Base-by-base conservation (phyloP, 2,797 vertebrate species). In the Pseudopleuronectes americanus region DNA sequence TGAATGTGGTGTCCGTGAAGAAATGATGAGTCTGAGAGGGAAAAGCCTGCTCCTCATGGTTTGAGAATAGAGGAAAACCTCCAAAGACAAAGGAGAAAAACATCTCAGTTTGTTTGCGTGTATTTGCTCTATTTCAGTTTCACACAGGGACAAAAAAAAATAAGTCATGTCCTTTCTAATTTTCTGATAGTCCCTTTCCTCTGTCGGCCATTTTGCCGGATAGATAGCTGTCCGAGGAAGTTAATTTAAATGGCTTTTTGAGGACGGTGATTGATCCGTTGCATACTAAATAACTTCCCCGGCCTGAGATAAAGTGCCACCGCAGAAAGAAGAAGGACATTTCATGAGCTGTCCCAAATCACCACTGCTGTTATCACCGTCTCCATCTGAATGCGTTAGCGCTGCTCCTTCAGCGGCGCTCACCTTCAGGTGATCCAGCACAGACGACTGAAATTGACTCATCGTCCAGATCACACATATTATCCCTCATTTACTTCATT, bases 171-270 rank as follows among this genome's bases (percentile, higher is more conserved):
- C 79, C 83, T 72, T 87, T 90, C 88, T 88, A 84, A 91, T 92
- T 90, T 91, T 89, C 89, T 90, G 89, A 91, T 90, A 91, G 88
- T 85, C 85, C 79, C 69, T 84, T 77, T 80, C 81, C 79, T 88
- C 81, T 71, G 84, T 81, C 26, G 76, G 74, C 83, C 85, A 87
- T 81, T 90, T 87, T 82, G 69, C 82, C 23, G 83, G 87, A 89
- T 90, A 85, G 80, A 90, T 90, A 91, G 91, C 84, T 88, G 76
- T 65, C 80, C 76, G 62, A n/a, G 86, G 85, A 91, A 90, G 91
- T 89, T 92, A 84, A 91, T 92, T 91, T 87, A 90, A 92, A 92
- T 90, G 80, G 89, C 88, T 91, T 90, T 88, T 89, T 80, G 80
- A 90, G 81, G 64, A 85, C 62, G 74, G 70, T 77, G 90, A 90